Evolutionary conservation across 1,140 invertebrate genomes (phyloP), one percentile per base, ranked within the genome.

Genomic region (Cyclina sinensis): DNA sequence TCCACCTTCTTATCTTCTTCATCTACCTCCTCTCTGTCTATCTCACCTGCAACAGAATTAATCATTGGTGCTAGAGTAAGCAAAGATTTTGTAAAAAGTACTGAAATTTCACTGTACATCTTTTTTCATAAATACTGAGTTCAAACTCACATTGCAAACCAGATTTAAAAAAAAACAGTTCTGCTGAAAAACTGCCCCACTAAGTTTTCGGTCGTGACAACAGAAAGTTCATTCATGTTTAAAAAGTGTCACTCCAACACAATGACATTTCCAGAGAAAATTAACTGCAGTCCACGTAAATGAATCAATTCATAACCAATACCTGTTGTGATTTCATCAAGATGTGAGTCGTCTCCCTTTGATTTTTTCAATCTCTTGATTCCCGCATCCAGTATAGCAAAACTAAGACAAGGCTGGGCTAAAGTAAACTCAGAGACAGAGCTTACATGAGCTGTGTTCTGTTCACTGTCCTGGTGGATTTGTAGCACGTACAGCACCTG

Each of bases 341-440:
- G 78, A 88, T 94, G 92, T 35, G 93, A 92, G 74, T 94, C 92
- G 65, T 94, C 91, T 51, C 73, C 87, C 21, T 89, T 89, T 0
- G 91, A 91, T 62, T 91, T 93, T 43, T 93, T 95, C 35, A 93
- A 92, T 79, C 92, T 94, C 89, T 94, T 94, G 46, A 91, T 94
- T 12, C 95, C 96, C n/a, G 98, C 98, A 94, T 98, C 97, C 0
- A 98, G 96, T 89, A 99, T 98, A 37, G 97, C 97, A 94, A 98
- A 98, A 92, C 98, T 98, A 1, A 99, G 95, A 91, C 98, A 97
- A 0, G 98, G 97, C 90, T 97, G 97, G 0, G 97, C 97, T 21
- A 99, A 94, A 54, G 97, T 96, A 94, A 98, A 98, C 95, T 98
- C 98, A 0, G 98, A 97, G 65, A 98, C 96, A 32, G 97, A 97